A percentile compares a stretch with the other conserved stretches of the same genome.
These are phyloP conservation scores for Erinaceus europaeus DNA, from an alignment of 2,113 vertebrate species.

Conservation along the genomic window DNA sequence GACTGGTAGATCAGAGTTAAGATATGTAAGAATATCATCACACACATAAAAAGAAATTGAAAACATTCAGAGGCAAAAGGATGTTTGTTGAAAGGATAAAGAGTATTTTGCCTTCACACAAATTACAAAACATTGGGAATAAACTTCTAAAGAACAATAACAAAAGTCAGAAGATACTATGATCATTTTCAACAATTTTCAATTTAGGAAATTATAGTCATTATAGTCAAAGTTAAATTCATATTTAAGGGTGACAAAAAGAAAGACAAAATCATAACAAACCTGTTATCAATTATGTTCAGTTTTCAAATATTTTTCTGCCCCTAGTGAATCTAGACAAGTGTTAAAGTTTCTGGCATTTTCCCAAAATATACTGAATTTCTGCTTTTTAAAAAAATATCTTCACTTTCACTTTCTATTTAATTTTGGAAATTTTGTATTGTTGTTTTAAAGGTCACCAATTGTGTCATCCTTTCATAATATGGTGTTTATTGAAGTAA, in stretches of 20 bases:
- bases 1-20: background rate
- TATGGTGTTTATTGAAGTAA: too few relatives aligned
- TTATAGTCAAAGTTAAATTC: background rate
- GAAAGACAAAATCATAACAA: background rate
- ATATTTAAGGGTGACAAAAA: background rate
- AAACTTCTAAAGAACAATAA: background rate
- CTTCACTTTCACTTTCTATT: background rate
- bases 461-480: too few relatives aligned
- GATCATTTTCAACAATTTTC: background rate
- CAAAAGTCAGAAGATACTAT: background rate
- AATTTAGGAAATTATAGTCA: too few relatives aligned
- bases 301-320: background rate
- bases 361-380: background rate
- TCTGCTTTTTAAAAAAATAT: background rate
- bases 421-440: background rate
- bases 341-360: background rate
- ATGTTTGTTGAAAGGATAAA: background rate
- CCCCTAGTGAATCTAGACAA: background rate
- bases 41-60: background rate
- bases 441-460: background rate
- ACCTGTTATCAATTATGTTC: too few relatives aligned
- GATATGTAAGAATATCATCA: background rate
- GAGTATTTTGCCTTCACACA: background rate
- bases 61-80: too few relatives aligned
- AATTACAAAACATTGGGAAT: background rate